A percentile compares a stretch with the other conserved stretches of the same genome.
These are phyloP conservation scores for Nyleta sp. DNA, from an alignment of 2,888 invertebrate genomes.

Conservation along the genomic window DNA sequence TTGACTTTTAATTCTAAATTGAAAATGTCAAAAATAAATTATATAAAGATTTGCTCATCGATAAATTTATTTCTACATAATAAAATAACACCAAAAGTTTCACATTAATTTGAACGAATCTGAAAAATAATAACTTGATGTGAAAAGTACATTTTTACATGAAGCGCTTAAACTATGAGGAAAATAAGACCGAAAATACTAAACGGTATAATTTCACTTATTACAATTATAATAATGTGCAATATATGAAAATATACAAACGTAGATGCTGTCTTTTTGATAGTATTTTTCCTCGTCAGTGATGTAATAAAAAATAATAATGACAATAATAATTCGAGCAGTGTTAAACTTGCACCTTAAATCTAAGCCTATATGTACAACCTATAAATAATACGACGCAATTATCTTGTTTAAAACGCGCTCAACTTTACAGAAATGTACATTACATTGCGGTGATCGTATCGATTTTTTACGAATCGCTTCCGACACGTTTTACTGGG, in stretches of 20 bases:
- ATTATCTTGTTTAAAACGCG: constrained; percentile 73
- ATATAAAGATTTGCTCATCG: too few relatives aligned
- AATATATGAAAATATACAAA: constrained; percentile 53
- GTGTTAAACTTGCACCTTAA: constrained; percentile 47
- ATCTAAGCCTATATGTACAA: constrained; percentile 75
- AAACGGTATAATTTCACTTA: constrained; percentile 16
- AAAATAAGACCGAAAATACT: constrained; percentile 12
- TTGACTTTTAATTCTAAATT: too few relatives aligned
- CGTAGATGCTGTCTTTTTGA: constrained; percentile 56
- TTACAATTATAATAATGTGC: background rate
- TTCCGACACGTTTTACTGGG: constrained; percentile 51
- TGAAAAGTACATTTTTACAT: constrained; percentile 31
- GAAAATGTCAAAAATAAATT: too few relatives aligned
- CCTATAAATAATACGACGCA: constrained; percentile 79
- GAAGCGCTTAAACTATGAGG: constrained; percentile 24
- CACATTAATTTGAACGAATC: constrained; percentile 33
- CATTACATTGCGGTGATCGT: constrained; percentile 71
- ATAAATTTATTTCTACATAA: too few relatives aligned
- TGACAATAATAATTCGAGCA: constrained; percentile 52
- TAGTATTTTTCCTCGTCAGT: constrained; percentile 53
- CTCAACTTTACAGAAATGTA: constrained; percentile 80
- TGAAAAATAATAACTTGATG: constrained; percentile 19
- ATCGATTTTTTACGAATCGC: constrained; percentile 51
- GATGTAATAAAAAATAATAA: constrained; percentile 54
- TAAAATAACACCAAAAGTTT: too few relatives aligned